Base-by-base conservation (phyloP, 2,113 vertebrate species). In the Hystrix brachyura region DNA sequence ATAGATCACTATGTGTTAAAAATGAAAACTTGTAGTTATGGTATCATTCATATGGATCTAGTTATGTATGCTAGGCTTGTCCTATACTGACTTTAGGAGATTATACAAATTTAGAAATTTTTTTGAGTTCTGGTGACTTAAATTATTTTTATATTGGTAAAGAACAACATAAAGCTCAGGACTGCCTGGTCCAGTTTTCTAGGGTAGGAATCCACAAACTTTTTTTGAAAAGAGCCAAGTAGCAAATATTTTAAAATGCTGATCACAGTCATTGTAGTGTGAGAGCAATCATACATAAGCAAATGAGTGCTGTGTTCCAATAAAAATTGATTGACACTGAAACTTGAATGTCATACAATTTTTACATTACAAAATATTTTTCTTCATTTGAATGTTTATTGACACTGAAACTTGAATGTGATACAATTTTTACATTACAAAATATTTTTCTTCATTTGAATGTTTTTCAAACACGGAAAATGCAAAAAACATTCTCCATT, bases 61-160 rank as follows among this genome's bases (percentile, higher is more conserved):
- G 11, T 78, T 71, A 62, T 15, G 12, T 12, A 43, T 79, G 48
- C 48, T 7, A 0, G 38, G 21, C 6, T 48, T 82, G 29, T 84
- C 15, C 80, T 74, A 29, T n/a, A 65, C 6, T 86, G 76, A 93
- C 9, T 90, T 82, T 2, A 71, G 55, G n/a, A 94, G 46, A 67
- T 48, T 53, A 55, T 57, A 80, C 48, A 91, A 46, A 80, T 79
- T 81, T 90, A 46, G n/a, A 69, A 8, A 19, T 62, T 55, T 69
- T 76, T 55, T 69, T 95, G n/a, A 78, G 59, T 10, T 89, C 83
- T 92, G 3, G 0, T 59, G 38, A 89, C 65, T 32, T 80, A 93
- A 92, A 29, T 19, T 94, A 91, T 67, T 76, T 97, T 95, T 88
- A 3, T 89, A 60, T 91, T 74, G 90, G 23, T 53, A 79, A 57